A percentile compares a stretch with the other conserved stretches of the same genome.
phyloP scores from a whole-genome alignment of 1,140 invertebrate genomes.

The Hylyphantes graminicola region DNA sequence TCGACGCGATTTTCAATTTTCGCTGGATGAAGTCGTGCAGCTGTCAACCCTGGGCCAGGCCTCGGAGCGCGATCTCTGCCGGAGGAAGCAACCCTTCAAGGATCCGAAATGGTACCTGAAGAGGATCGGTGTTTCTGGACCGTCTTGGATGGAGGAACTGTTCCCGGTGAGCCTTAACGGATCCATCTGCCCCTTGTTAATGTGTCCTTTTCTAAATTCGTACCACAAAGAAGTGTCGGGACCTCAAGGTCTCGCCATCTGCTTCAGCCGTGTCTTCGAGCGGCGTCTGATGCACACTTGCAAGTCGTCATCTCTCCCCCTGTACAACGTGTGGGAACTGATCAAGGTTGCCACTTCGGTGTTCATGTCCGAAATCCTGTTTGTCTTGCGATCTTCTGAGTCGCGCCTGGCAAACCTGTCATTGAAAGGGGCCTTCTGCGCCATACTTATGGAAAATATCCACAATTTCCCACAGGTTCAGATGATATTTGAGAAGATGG shows the following conservation, averaged over 20 bases:
- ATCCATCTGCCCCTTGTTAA: slow-evolving; percentile 48
- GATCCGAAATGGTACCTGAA: slow-evolving; percentile 40
- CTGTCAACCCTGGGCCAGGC: slow-evolving; percentile 40
- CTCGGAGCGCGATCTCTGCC: slow-evolving; percentile 38
- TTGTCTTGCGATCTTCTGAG: background rate
- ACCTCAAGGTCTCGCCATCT: slow-evolving; percentile 6
- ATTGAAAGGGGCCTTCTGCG: background rate
- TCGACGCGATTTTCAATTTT: background rate
- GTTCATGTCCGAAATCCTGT: slow-evolving; percentile 3
- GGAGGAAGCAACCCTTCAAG: slow-evolving; percentile 39
- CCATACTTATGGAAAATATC: slow-evolving; percentile 3
- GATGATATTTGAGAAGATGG: background rate
- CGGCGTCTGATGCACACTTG: background rate
- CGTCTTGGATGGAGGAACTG: background rate
- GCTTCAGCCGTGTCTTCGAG: slow-evolving; percentile 19
- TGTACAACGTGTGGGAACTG: slow-evolving; percentile 11
- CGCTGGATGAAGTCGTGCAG: background rate
- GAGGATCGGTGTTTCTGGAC: background rate
- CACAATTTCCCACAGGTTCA: background rate
- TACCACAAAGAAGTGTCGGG: slow-evolving; percentile 18
- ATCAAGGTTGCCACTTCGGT: slow-evolving; percentile 12
- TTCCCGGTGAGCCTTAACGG: slow-evolving; percentile 35
- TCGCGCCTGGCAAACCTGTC: background rate
- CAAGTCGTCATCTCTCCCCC: background rate
- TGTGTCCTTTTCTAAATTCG: slow-evolving; percentile 14